A percentile compares a stretch with the other conserved stretches of the same genome.
These are phyloP conservation scores for Sylvicola cinctus DNA, from an alignment of 2,888 invertebrate genomes.

Conservation along the genomic window DNA sequence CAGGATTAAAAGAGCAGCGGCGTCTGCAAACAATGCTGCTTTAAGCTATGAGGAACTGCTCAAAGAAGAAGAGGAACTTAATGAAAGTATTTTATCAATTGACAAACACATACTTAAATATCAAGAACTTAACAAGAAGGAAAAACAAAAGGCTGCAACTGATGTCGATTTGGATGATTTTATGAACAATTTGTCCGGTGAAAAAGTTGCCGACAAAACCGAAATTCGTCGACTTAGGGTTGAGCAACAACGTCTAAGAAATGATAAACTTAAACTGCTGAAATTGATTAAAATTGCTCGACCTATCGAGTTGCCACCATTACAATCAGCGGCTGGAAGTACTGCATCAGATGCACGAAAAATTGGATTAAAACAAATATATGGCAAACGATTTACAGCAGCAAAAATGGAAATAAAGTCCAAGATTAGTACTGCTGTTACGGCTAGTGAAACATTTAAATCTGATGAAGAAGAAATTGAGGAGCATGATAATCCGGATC, in stretches of 20 bases:
- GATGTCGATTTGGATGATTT: slow-evolving; percentile 65
- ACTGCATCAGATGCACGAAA: slow-evolving; percentile 31
- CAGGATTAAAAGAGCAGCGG: slow-evolving; percentile 38
- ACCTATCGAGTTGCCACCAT: slow-evolving; percentile 38
- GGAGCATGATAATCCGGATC: slow-evolving; percentile 27
- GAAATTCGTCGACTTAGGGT: slow-evolving; percentile 36
- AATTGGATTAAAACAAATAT: slow-evolving; percentile 32
- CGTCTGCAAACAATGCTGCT: slow-evolving; percentile 14
- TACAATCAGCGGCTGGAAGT: slow-evolving; percentile 20
- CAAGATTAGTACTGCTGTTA: slow-evolving; percentile 9
- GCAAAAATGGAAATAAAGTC: slow-evolving; percentile 20
- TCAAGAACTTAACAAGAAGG: slow-evolving; percentile 22
- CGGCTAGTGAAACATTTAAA: too few species aligned
- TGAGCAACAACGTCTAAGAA: slow-evolving; percentile 42
- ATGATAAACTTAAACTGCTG: slow-evolving; percentile 44
- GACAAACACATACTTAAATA: slow-evolving; percentile 29
- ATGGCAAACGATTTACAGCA: too few species aligned
- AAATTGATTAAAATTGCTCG: slow-evolving; percentile 54
- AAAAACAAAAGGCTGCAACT: slow-evolving; percentile 21
- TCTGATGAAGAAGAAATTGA: slow-evolving; percentile 27
- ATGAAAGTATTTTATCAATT: slow-evolving; percentile 40
- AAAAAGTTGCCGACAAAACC: slow-evolving; percentile 38
- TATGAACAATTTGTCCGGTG: slow-evolving; percentile 47
- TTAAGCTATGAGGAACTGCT: slow-evolving; percentile 44
- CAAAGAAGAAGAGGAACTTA: slow-evolving; percentile 16